phyloP scores from a whole-genome alignment of 2,113 vertebrate genomes.

The Aplodontia rufa region DNA sequence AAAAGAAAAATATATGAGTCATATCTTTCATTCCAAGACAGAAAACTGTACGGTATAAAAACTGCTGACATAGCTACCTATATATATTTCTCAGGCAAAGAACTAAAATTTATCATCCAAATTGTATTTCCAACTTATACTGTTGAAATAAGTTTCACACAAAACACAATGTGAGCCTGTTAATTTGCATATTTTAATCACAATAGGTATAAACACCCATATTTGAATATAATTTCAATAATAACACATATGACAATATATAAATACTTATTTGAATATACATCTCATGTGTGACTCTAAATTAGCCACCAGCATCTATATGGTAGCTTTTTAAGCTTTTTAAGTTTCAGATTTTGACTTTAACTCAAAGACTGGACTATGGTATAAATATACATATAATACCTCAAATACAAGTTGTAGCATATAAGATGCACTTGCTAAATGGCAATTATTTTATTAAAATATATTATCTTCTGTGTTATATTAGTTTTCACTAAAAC shows the following conservation, averaged over 20 bases:
- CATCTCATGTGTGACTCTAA: not conserved
- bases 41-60: constrained; percentile 17
- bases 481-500: not conserved
- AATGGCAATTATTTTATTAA: not conserved
- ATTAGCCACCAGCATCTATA: not conserved
- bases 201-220: not conserved
- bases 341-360: constrained; percentile 13
- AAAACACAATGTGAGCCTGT: not conserved
- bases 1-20: not conserved
- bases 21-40: constrained; percentile 34
- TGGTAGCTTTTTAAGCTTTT: not conserved
- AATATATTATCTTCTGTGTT: not conserved
- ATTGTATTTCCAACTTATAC: not conserved
- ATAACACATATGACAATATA: not conserved
- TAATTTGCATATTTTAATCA: not conserved
- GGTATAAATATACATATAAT: not conserved
- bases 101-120: not conserved
- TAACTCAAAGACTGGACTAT: not conserved
- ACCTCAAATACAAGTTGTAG: not conserved
- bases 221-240: not conserved
- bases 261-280: not conserved
- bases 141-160: not conserved
- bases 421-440: not conserved
- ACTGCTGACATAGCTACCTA: constrained; percentile 3
- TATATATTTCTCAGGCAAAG: not conserved